Base-by-base conservation (phyloP, 2,888 invertebrate genomes). In the Lacanobia wlatinum region DNA sequence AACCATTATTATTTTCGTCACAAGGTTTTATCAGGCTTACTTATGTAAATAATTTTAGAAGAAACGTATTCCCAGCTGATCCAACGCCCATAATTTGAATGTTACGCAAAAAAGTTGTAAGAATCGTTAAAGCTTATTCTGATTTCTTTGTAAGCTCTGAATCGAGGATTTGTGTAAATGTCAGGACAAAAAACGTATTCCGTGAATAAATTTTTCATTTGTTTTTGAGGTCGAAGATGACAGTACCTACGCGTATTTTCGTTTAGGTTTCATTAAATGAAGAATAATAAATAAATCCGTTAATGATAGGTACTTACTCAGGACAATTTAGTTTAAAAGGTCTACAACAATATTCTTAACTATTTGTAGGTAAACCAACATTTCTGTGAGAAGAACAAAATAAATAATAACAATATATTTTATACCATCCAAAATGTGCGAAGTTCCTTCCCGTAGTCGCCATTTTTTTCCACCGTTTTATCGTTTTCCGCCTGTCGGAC, bases 391-490 rank as follows among this genome's bases (percentile, higher is more conserved):
- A 48, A 50, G 21, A 60, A 60, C 28, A 28, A 59, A 63, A 62
- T 28, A 78, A 50, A 34, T 38, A 1, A 21, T 43, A 21, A 59
- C 28, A 46, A 59, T 63, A 77, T 23, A 53, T 68, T 59, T 63
- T 76, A 53, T 55, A 16, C 10, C 34, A 40, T 34, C 40, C 12
- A 23, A 63, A 76, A 63, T 23, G 79, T 55, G 73, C 48, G 34
- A 78, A 78, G 40, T 76, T 63, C 23, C 16, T 59, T 59, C 53
- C 10, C 58, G 63, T 77, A 72, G 69, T 73, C 70, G 79, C 76
- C 83, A 80, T 86, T 87, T 86, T 84, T 85, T 78, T 83, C 78
- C 85, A 86, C 80, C 78, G 76, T 87, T 90, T 91, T 90, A 92
- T 89, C 86, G 89, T 81, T 87, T 86, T 79, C 81, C 83, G 85